Conservation (phyloP, 2,888 invertebrate species). For the Harpalus rubripes region DNA sequence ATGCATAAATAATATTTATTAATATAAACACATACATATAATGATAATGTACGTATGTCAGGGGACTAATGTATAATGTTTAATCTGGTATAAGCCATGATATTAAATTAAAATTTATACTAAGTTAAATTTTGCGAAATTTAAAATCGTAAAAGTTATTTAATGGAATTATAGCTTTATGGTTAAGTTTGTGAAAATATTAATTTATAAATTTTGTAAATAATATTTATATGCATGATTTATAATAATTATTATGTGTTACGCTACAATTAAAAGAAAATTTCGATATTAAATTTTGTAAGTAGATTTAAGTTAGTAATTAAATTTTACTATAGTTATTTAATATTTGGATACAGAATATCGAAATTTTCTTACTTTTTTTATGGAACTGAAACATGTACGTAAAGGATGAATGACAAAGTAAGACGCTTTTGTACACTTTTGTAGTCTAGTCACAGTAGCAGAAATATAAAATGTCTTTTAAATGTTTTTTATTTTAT, state of each 20-base stretch:
- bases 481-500: conserved; percentile 20
- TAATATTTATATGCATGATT: conserved; percentile 58
- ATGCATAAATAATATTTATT: background rate
- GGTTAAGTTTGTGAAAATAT: conserved; percentile 61
- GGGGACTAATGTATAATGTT: conserved; percentile 11
- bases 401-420: conserved; percentile 30
- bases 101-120: conserved; percentile 30
- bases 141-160: conserved; percentile 40
- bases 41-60: conserved; percentile 10
- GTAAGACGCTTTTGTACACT: conserved; percentile 59
- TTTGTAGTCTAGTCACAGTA: conserved; percentile 53
- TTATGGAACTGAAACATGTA: conserved; percentile 46
- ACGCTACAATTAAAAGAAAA: conserved; percentile 32
- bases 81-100: conserved; percentile 8
- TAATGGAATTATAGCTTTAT: conserved; percentile 41
- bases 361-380: conserved; percentile 55
- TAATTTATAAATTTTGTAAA: conserved; percentile 55
- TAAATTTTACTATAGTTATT: background rate
- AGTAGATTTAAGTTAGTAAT: background rate
- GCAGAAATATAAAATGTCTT: conserved; percentile 49
- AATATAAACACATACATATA: conserved; percentile 1
- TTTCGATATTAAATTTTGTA: conserved; percentile 29
- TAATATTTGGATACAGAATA: conserved; percentile 22
- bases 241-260: conserved; percentile 27
- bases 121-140: conserved; percentile 37